phyloP scores from a whole-genome alignment of 2,888 invertebrate species.

The Agapostemon virescens region DNA sequence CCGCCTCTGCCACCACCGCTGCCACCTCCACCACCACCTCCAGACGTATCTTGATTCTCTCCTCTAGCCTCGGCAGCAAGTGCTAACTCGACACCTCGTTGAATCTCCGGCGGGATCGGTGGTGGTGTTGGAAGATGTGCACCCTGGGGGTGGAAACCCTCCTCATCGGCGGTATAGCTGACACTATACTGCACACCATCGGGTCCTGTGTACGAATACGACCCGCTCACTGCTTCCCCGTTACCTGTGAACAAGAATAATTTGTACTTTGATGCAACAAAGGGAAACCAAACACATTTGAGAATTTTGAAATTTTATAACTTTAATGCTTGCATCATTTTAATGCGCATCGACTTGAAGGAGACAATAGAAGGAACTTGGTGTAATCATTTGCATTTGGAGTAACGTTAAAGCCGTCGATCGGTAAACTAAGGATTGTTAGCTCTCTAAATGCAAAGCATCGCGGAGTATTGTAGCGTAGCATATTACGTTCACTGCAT shows the following conservation, averaged over 20 bases:
- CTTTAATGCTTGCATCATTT: too few species aligned
- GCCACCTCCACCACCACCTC: constrained; percentile 62
- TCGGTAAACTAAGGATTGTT: not conserved
- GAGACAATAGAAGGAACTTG: too few species aligned
- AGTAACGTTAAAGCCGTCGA: not conserved
- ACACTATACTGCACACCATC: constrained; percentile 75
- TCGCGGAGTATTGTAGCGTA: not conserved
- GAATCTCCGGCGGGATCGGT: constrained; percentile 77
- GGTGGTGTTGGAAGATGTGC: constrained; percentile 76
- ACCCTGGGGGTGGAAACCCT: constrained; percentile 75
- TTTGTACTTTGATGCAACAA: not conserved
- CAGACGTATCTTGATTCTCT: constrained; percentile 75
- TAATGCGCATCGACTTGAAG: too few species aligned
- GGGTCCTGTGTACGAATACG: constrained; percentile 75
- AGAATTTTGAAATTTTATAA: too few species aligned
- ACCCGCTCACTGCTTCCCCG: constrained; percentile 74
- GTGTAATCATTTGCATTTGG: not conserved
- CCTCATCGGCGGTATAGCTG: constrained; percentile 75
- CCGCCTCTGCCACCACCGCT: constrained; percentile 51
- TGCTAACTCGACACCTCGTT: constrained; percentile 74
- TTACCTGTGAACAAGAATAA: constrained; percentile 64
- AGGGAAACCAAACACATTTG: too few species aligned
- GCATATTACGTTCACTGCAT: constrained; percentile 68
- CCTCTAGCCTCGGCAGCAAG: constrained; percentile 76
- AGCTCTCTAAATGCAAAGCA: not conserved